Evolutionary conservation across 2,888 invertebrate genomes (phyloP), one percentile per base, ranked within the genome.

Genomic region (Eilema griseolum): DNA sequence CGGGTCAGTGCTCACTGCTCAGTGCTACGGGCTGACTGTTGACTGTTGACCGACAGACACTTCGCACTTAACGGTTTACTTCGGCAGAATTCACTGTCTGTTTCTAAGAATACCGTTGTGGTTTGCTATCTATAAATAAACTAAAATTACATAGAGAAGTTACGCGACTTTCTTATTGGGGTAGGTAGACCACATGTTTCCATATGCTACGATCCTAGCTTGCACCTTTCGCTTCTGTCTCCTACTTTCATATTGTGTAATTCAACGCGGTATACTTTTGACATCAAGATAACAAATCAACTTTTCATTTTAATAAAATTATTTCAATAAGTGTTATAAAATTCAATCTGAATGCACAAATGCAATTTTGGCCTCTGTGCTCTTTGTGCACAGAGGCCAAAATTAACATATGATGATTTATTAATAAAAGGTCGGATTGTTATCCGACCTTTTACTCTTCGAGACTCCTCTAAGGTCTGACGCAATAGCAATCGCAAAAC

Each of bases 1-100:
- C n/a, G n/a, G 52, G 52, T 52, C 52, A 52, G n/a, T 52, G 52
- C 52, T 52, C 41, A 41, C n/a, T n/a, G n/a, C n/a, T n/a, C n/a
- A n/a, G 8, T 7, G 33, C 7, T 33, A 8, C n/a, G 37, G 11
- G 41, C 41, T 41, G 41, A n/a, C 52, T 20, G n/a, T 20, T 52
- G 52, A 46, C 46, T 52, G 52, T 52, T 52, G 52, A 28, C 61
- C 26, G 61, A 28, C 31, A 28, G 16, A 60, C 0, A 60, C 26
- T 4, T 60, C 46, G 20, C 52, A 52, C 52, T n/a, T 52, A 52
- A 52, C 52, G 20, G 52, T 52, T 52, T 7, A 20, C 20, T 52
- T 52, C 52, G 10, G 4, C n/a, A 52, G 52, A 52, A 52, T 52
- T 52, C 52, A 52, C 52, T n/a, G 52, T 52, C 52, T 52, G 52